Conservation (phyloP, 2,797 vertebrate species). For the Yasuhikotakia modesta region DNA sequence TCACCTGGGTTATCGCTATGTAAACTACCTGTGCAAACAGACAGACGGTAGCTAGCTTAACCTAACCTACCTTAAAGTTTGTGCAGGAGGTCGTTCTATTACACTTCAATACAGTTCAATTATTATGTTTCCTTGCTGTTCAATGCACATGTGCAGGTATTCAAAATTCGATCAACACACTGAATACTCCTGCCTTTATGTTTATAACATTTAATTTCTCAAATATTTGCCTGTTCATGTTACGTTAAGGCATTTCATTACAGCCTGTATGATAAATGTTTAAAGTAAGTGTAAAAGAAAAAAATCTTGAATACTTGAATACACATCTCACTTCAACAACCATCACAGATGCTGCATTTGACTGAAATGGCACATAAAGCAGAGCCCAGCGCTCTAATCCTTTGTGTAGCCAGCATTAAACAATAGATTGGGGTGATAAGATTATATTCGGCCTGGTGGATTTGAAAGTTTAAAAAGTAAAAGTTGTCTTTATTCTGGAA, state of each 20-base stretch:
- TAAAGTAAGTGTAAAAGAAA: background rate
- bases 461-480: slow-evolving; percentile 86
- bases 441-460: slow-evolving; percentile 96
- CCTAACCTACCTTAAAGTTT: slow-evolving; percentile 55
- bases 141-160: background rate
- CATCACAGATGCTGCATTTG: slow-evolving; percentile 83
- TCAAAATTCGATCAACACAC: background rate
- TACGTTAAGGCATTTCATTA: background rate
- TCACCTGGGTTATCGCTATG: slow-evolving; percentile 80
- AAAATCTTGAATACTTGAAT: slow-evolving; percentile 35
- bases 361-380: slow-evolving; percentile 87
- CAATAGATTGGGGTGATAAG: slow-evolving; percentile 99
- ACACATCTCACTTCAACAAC: slow-evolving; percentile 52
- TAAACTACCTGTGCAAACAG: slow-evolving; percentile 92
- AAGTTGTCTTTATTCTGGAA: slow-evolving; percentile 91
- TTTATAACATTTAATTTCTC: too few relatives aligned
- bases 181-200: too few relatives aligned
- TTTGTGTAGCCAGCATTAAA: slow-evolving; percentile 95
- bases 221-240: background rate
- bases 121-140: background rate
- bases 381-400: slow-evolving; percentile 86
- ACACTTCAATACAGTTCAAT: background rate
- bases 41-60: slow-evolving; percentile 70
- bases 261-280: background rate
- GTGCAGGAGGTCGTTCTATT: slow-evolving; percentile 44